Conservation (phyloP, 2,888 invertebrate genomes). For the Oasisia sp. region DNA sequence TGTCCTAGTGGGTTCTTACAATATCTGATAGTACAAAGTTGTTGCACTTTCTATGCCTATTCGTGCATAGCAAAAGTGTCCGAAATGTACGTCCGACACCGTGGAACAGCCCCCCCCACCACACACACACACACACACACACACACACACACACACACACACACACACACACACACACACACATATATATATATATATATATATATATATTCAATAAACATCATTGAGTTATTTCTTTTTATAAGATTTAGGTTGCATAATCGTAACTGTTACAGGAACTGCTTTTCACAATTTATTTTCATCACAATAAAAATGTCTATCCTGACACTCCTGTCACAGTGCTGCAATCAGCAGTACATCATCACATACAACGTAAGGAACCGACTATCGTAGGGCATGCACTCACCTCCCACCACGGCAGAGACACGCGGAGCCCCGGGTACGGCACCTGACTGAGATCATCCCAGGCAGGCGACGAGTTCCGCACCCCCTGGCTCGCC, state of each 20-base stretch:
- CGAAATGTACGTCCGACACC: too few species aligned
- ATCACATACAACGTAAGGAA: not conserved
- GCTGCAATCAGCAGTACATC: not conserved
- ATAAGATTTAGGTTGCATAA: not conserved
- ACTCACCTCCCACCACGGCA: slow-evolving; percentile 17
- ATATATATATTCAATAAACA: not conserved
- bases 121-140: too few species aligned
- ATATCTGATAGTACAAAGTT: too few species aligned
- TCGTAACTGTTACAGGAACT: too few species aligned
- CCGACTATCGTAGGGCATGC: not conserved
- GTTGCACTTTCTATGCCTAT: too few species aligned
- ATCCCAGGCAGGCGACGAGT: not conserved
- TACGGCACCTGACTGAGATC: not conserved
- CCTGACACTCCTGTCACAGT: not conserved
- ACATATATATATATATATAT: not conserved
- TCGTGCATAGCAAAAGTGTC: too few species aligned
- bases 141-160: too few species aligned
- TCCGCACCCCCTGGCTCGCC: not conserved
- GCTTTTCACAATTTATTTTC: not conserved
- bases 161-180: too few species aligned
- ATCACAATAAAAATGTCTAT: not conserved
- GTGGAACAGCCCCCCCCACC: too few species aligned
- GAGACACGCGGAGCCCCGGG: not conserved
- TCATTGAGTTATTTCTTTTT: not conserved
- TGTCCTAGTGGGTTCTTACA: too few species aligned